A percentile compares a stretch with the other conserved stretches of the same genome.
These are phyloP conservation scores for Acleris cristana DNA, from an alignment of 2,888 invertebrate species.

Conservation along the genomic window DNA sequence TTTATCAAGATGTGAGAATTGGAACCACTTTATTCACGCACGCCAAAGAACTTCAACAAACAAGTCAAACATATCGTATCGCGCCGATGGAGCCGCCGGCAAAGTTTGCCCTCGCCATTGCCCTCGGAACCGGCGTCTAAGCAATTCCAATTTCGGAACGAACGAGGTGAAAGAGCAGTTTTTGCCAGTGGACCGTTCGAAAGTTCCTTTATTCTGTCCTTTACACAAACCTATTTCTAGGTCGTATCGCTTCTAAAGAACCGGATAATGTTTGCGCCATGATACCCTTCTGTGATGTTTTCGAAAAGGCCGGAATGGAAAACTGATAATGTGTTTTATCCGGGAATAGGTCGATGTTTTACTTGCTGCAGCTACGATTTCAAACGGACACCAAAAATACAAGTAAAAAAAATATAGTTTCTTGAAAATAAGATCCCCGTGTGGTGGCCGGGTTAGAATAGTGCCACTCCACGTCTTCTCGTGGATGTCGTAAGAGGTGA, in stretches of 20 bases:
- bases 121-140: slow-evolving; percentile 20
- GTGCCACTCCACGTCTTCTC: no score
- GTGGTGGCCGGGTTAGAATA: no score
- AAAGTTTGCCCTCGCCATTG: slow-evolving; percentile 11
- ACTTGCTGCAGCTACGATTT: no score
- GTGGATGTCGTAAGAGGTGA: no score
- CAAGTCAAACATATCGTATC: slow-evolving; percentile 13
- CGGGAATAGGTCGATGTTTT: background rate
- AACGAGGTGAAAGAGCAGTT: slow-evolving; percentile 43
- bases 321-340: slow-evolving; percentile 21
- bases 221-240: slow-evolving; percentile 22
- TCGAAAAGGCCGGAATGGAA: slow-evolving; percentile 14
- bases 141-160: slow-evolving; percentile 43
- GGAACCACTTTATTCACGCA: background rate
- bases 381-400: no score
- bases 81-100: slow-evolving; percentile 1
- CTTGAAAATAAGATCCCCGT: no score
- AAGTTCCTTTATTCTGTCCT: slow-evolving; percentile 24
- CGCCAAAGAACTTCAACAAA: slow-evolving; percentile 5
- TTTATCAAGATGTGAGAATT: slow-evolving; percentile 2
- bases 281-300: slow-evolving; percentile 32
- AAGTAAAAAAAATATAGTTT: no score
- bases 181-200: slow-evolving; percentile 41
- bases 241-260: slow-evolving; percentile 35
- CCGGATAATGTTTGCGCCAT: slow-evolving; percentile 42